A percentile compares a stretch with the other conserved stretches of the same genome.
These are phyloP conservation scores for Porites evermanni DNA, from an alignment of 92 coral and sea anemone genomes.

Conservation along the genomic window DNA sequence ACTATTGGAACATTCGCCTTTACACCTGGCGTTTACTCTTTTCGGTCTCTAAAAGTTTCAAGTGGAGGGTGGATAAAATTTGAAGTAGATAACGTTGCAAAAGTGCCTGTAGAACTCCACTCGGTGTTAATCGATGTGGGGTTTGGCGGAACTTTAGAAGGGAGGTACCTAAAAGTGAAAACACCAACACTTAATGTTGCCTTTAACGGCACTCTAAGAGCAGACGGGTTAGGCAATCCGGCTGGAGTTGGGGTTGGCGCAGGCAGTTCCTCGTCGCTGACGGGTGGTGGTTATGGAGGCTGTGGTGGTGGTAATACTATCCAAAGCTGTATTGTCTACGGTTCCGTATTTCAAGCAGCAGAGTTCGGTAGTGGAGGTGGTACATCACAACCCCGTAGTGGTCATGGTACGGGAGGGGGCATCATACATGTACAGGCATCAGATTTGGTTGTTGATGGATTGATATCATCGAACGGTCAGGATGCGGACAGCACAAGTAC, in stretches of 20 bases:
- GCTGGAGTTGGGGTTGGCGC: constrained; percentile 80
- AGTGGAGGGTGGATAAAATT: constrained; percentile 86
- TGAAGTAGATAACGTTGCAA: constrained; percentile 67
- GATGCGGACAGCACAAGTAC: constrained; percentile 53
- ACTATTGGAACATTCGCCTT: constrained; percentile 83
- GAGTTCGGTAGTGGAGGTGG: constrained; percentile 98
- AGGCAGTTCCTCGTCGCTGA: constrained; percentile 56
- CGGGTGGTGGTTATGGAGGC: constrained; percentile 96
- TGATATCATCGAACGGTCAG: constrained; percentile 87
- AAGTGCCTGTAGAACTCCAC: constrained; percentile 79
- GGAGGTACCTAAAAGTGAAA: constrained; percentile 71
- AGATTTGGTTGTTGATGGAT: constrained; percentile 70
- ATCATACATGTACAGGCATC: constrained; percentile 75
- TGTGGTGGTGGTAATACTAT: constrained; percentile 85
- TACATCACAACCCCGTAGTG: constrained; percentile 26
- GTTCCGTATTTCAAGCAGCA: constrained; percentile 77
- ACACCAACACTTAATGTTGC: constrained; percentile 85
- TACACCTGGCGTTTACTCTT: constrained; percentile 78
- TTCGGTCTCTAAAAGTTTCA: constrained; percentile 83
- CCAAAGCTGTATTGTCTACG: constrained; percentile 78
- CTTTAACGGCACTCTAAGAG: constrained; percentile 74
- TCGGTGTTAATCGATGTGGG: constrained; percentile 82
- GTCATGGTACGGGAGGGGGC: constrained; percentile 88
- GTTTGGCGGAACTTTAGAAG: constrained; percentile 89
- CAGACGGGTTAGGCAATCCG: constrained; percentile 84